A percentile compares a stretch with the other conserved stretches of the same genome.
Evolutionary conservation across 2,888 invertebrate species (phyloP).

Genomic region (Lasioglossum calceatum): DNA sequence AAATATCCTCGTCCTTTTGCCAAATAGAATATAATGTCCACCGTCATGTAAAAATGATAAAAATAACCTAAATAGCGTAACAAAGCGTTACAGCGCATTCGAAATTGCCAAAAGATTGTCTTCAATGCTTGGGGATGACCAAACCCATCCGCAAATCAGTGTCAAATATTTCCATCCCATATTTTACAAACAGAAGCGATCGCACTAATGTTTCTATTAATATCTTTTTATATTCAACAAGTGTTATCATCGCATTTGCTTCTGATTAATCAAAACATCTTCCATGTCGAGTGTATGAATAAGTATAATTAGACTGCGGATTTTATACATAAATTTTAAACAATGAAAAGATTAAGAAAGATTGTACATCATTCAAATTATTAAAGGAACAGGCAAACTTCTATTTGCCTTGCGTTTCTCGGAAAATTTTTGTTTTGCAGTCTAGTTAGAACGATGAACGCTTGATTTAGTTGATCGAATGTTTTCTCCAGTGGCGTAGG

Average conservation of each 20-base stretch:
- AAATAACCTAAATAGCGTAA: no score
- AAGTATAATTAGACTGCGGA: background rate
- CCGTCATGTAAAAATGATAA: background rate
- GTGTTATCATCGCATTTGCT: background rate
- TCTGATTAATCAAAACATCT: background rate
- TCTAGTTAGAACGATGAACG: background rate
- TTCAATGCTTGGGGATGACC: background rate
- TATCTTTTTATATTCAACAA: background rate
- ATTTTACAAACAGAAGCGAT: background rate
- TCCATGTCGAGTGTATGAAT: background rate
- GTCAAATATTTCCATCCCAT: background rate
- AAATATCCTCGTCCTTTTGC: background rate
- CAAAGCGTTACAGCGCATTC: no score
- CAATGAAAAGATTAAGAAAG: background rate
- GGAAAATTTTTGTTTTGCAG: background rate
- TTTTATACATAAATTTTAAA: background rate
- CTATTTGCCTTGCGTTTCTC: background rate
- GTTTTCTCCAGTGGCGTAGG: background rate
- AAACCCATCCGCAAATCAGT: background rate
- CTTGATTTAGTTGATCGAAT: background rate
- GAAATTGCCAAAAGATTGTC: background rate
- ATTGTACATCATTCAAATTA: background rate
- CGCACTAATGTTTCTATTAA: background rate
- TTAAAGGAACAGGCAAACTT: background rate
- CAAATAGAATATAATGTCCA: background rate